Conservation (phyloP, 2,888 invertebrate species). For the Rhaphigaster nebulosa region DNA sequence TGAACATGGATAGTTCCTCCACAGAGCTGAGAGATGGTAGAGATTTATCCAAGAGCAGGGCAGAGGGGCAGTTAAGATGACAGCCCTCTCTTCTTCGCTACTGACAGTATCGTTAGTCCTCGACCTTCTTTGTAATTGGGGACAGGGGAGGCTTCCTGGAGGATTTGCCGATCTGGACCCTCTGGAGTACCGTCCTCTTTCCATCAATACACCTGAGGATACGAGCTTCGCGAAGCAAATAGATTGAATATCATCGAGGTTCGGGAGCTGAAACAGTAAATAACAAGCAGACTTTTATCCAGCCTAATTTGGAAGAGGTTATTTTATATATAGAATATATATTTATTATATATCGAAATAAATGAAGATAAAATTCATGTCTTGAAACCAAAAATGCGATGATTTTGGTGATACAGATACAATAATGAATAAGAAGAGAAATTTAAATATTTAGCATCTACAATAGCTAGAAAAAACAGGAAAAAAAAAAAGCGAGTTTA, state of each 20-base stretch:
- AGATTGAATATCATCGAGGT: neutral
- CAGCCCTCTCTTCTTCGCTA: neutral
- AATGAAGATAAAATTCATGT: no score
- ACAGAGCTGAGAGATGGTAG: neutral
- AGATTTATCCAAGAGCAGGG: neutral
- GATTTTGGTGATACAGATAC: no score
- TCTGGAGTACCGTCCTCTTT: neutral
- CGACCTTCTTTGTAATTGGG: neutral
- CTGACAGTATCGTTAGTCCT: neutral
- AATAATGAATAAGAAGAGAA: no score
- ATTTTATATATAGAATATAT: no score
- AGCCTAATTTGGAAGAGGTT: no score
- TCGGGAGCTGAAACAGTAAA: neutral
- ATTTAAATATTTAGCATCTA: no score
- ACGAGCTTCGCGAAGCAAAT: neutral
- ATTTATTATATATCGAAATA: no score
- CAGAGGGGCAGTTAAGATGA: neutral
- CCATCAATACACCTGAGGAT: neutral
- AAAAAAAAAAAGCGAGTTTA: no score
- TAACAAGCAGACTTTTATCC: no score
- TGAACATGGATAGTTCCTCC: no score
- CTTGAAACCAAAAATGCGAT: no score
- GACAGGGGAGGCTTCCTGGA: neutral
- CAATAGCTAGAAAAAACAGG: no score
- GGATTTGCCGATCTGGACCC: neutral